Conservation (phyloP, 2,888 invertebrate genomes). For the Drosophila atripex region DNA sequence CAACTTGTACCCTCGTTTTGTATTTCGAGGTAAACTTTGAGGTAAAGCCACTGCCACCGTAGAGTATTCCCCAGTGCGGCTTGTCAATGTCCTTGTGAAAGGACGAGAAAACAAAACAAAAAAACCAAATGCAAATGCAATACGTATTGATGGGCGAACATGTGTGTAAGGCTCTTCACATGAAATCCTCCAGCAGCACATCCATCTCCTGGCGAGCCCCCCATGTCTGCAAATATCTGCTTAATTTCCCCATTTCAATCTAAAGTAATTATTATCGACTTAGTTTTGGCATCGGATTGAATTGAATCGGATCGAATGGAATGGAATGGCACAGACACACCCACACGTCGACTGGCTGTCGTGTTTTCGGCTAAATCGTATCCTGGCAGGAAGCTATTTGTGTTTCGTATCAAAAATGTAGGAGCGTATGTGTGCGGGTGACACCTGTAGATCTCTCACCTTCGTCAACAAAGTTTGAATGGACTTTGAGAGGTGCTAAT, state of each 20-base stretch:
- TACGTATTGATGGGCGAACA: background rate
- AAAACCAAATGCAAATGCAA: constrained; percentile 9
- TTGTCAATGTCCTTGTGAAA: background rate
- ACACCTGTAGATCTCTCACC: constrained; percentile 3
- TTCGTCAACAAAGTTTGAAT: constrained; percentile 1
- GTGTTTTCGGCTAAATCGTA: background rate
- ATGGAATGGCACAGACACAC: background rate
- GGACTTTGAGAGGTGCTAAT: constrained; percentile 2
- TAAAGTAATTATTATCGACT: constrained; percentile 59
- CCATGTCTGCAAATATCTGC: constrained; percentile 15
- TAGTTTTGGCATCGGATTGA: constrained; percentile 12
- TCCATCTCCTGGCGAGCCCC: background rate
- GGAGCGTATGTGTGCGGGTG: background rate
- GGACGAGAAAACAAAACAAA: background rate
- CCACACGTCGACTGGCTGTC: background rate
- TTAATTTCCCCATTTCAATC: constrained; percentile 30
- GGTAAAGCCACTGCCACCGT: background rate
- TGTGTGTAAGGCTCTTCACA: constrained; percentile 1
- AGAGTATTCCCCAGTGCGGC: background rate
- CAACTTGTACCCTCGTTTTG: background rate
- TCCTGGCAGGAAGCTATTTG: constrained; percentile 1
- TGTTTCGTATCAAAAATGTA: constrained; percentile 2
- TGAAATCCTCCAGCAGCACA: background rate
- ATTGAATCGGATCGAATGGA: constrained; percentile 2
- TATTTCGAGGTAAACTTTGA: background rate